A percentile compares a stretch with the other conserved stretches of the same genome.
Evolutionary conservation across 2,797 vertebrate species (phyloP).

Genomic region (Anisognathus igniventris): DNA sequence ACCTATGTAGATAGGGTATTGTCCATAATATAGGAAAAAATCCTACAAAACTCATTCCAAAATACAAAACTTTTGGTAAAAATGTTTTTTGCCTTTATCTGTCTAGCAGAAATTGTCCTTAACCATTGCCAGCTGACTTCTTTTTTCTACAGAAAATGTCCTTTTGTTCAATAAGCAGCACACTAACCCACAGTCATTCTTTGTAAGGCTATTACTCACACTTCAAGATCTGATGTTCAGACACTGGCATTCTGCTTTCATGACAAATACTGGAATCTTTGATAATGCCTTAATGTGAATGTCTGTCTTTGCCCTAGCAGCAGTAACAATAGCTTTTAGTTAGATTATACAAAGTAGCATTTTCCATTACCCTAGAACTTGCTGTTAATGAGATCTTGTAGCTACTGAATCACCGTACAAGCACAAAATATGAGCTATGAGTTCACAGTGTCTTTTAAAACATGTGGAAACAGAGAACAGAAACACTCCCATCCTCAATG

Average conservation of each 20-base stretch:
- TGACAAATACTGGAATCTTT: conserved; percentile 13
- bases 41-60: neutral
- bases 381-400: neutral
- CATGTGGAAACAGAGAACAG: neutral
- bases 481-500: neutral
- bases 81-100: neutral
- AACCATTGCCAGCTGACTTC: neutral
- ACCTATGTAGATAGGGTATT: neutral
- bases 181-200: neutral
- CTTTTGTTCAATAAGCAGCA: neutral
- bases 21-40: neutral
- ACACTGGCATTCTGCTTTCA: neutral
- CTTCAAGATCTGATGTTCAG: neutral
- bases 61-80: neutral
- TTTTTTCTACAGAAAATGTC: neutral
- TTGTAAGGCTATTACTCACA: neutral
- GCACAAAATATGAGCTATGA: rapidly evolving
- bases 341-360: neutral
- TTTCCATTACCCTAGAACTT: neutral
- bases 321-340: conserved; percentile 2
- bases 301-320: neutral
- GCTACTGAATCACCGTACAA: neutral
- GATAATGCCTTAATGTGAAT: neutral
- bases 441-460: neutral
- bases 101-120: neutral